Percentiles rank a stretch among this genome's conserved stretches.
phyloP scores from a whole-genome alignment of 2,113 vertebrate species.

The Mustela nigripes region DNA sequence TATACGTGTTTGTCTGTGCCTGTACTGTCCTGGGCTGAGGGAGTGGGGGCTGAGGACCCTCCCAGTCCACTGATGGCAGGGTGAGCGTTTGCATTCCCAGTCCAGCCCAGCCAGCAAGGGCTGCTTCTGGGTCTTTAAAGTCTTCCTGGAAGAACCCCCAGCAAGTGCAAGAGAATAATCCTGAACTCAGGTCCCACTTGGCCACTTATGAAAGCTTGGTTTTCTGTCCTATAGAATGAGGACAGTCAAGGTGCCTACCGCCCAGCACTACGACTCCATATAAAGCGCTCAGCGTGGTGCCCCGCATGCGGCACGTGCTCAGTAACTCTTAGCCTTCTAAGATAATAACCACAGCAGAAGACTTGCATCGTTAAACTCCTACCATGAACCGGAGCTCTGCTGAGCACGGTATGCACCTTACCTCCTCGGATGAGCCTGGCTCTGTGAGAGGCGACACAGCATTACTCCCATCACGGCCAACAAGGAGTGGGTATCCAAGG shows the following conservation, averaged over 20 bases:
- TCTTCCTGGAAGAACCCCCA: neutral
- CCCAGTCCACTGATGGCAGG: no score
- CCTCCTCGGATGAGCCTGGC: neutral
- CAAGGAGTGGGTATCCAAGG: no score
- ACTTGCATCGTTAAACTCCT: neutral
- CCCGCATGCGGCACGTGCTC: rapidly evolving
- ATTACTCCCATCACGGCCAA: no score
- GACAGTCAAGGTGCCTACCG: neutral
- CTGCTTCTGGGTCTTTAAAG: neutral
- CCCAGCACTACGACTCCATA: rapidly evolving
- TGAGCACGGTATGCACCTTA: rapidly evolving
- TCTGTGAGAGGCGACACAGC: rapidly evolving
- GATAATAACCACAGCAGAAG: no score
- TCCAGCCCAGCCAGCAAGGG: neutral
- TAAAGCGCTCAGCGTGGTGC: rapidly evolving
- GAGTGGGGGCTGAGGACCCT: rapidly evolving
- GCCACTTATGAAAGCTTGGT: neutral
- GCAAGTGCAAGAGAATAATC: neutral
- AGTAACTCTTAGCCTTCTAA: neutral
- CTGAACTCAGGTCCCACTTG: neutral
- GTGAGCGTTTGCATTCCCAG: no score
- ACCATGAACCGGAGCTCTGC: no score
- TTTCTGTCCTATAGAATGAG: neutral
- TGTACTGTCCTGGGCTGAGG: neutral
- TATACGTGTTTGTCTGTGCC: neutral